Base-by-base conservation (phyloP, 2,797 vertebrate species). In the Rhinichthys osculus region DNA sequence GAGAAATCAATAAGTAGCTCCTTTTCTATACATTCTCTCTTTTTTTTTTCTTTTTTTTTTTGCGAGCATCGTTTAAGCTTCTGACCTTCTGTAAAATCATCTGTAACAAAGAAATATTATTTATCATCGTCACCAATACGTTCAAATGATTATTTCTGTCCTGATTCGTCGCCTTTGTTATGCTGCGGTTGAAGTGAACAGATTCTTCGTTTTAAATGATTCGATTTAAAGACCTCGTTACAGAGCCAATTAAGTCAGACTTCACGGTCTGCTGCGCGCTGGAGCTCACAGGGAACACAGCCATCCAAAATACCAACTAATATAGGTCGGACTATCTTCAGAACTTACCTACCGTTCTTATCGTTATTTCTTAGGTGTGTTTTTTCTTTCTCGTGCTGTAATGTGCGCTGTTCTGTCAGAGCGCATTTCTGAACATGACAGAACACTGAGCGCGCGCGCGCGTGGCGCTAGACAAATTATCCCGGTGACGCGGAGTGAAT, bases 1-100 rank as follows among this genome's bases (percentile, higher is more conserved):
- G 86, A 93, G 89, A 91, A 90, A 92, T 94, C 91, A 83, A 94
- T 91, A 86, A 66, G 19, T 67, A 82, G 85, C 90, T 92, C 85
- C 38, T 67, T 77, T 30, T 59, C 9, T 47, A 82, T 84, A 62
- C 38, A 9, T 82, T 66, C 7, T 47, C 33, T 78, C 13, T 50
- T 67, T 1, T 50, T 7, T 23, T 85, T 44, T 13, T 1, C 1
- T 44, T 11, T 3, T 1, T 44, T 47, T 81, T 85, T 85, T 72
- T 44, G 52, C 38, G 62, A 67, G 81, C 64, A 77, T 67, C 35
- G 71, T 21, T 62, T 66, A 67, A n/a, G 70, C 54, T 21, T 69
- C 44, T 80, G 77, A 80, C 84, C 77, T 80, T 80, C 30, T 40
- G 33, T 57, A 66, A 73, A 85, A 78, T 73, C 52, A 21, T 73